Evolutionary conservation across 2,113 vertebrate genomes (phyloP), one percentile per base, ranked within the genome.

Genomic region (Eclectus roratus): DNA sequence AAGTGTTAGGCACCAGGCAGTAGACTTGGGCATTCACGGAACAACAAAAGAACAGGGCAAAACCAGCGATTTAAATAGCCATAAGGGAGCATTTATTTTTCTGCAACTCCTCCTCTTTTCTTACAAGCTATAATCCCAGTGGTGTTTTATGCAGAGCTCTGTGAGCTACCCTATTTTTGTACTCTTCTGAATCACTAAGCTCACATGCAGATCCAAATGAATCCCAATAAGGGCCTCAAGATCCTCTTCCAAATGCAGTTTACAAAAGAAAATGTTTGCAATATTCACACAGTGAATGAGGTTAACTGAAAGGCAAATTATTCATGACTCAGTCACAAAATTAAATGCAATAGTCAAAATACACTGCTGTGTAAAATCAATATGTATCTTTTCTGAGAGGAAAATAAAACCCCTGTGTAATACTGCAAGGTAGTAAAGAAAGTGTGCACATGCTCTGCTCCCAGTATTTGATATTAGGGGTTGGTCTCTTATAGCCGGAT

Each of bases 261-360:
- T 86, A 94, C 55, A 52, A 94, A 94, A 91, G 88, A 94, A 94
- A 86, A 81, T 41, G 47, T 69, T 74, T 90, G 80, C 64, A 80
- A 47, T 78, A 60, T 39, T 85, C 53, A 43, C 64, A 64, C 33
- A 90, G 88, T 49, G 80, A 91, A 74, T 64, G 69, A 94, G 82
- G 93, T 94, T 96, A 91, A 91, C 55, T 72, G 64, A 93, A 88
- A 93, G 69, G 69, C 82, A 94, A 94, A 81, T 79, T 91, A 91
- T 83, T 80, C 72, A 65, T 56, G 21, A 90, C 47, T 64, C 60
- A 61, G 50, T 47, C 47, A 74, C 56, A 90, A 93, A 88, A n/a
- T 80, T 86, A 88, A 93, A 96, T 23, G 47, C 17, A 79, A 76
- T 7, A 80, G 63, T 69, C 58, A 94, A 91, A 95, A 85, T 19